Evolutionary conservation across 2,113 vertebrate species (phyloP), one percentile per base, ranked within the genome.

Genomic region (Hepsetus odoe): DNA sequence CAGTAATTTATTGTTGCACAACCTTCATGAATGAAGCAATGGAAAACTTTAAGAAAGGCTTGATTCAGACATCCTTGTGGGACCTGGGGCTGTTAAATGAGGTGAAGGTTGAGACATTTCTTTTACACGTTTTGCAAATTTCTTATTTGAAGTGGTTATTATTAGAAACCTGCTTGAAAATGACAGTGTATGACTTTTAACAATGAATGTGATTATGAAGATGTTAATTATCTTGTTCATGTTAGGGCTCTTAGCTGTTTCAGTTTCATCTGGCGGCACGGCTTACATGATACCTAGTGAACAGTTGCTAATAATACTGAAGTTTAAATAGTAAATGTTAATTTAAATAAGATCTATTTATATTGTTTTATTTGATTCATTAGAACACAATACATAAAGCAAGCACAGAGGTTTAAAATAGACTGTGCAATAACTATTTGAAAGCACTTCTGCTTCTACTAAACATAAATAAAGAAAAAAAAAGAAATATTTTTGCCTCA

Each of bases 401-500:
- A 16, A 38, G 53, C 28, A 14, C 4, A 38, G 3, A 65, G 33
- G 22, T 66, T 55, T 24, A 32, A 40, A 56, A 55, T 67, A 67
- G 14, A 26, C 33, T 67, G 33, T 33, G 28, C 38, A 67, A n/a
- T 76, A 42, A 26, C 32, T 32, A 26, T 59, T 28, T 77, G 46
- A 32, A 51, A 51, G 20, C 7, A 11, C 20, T 24, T 55, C 33
- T 76, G 46, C 46, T 67, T 67, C 49, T 24, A 26, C 22, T n/a
- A 13, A 35, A 6, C n/a, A n/a, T n/a, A n/a, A n/a, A n/a, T n/a
- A n/a, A n/a, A 46, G 13, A 14, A 2, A 46, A 26, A 42, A 18
- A 58, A 49, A 64, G 26, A 44, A 22, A 20, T n/a, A 58, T 59
- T 24, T 44, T 68, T 22, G 42, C 72, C 22, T 74, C 35, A 74